A percentile compares a stretch with the other conserved stretches of the same genome.
These are phyloP conservation scores for Clostera curtula DNA, from an alignment of 2,888 invertebrate genomes.

Conservation along the genomic window DNA sequence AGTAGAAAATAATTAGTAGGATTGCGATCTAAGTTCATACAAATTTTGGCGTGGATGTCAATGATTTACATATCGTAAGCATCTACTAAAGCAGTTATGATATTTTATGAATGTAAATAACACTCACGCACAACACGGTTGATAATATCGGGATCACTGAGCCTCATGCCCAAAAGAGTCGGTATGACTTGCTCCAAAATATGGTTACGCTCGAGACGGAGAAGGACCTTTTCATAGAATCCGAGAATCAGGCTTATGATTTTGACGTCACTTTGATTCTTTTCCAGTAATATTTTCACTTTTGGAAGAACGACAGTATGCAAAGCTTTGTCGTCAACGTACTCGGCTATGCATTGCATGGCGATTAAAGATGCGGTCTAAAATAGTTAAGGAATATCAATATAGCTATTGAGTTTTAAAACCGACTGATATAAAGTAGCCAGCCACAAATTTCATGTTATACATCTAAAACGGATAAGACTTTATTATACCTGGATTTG, in stretches of 20 bases:
- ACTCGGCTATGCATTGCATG: constrained; percentile 88
- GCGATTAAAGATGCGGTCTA: constrained; percentile 93
- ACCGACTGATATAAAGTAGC: too few relatives aligned
- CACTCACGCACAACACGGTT: constrained; percentile 95
- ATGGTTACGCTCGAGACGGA: constrained; percentile 88
- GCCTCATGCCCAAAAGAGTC: constrained; percentile 87
- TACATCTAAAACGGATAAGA: constrained; percentile 1
- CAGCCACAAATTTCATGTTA: constrained; percentile 6
- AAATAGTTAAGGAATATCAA: constrained; percentile 15
- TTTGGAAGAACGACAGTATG: constrained; percentile 87
- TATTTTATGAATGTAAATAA: constrained; percentile 6
- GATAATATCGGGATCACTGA: constrained; percentile 92
- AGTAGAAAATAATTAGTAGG: too few relatives aligned
- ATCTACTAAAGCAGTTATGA: background rate
- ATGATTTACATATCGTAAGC: too few relatives aligned
- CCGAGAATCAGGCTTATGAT: constrained; percentile 86
- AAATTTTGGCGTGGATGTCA: too few relatives aligned
- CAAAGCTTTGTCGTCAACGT: constrained; percentile 87
- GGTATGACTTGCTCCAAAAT: constrained; percentile 94
- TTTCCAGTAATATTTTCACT: constrained; percentile 86
- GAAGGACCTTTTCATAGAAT: constrained; percentile 87
- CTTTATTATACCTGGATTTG: constrained; percentile 88
- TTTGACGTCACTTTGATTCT: constrained; percentile 85
- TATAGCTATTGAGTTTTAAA: background rate
- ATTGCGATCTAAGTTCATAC: too few relatives aligned